Conservation (phyloP, 1,140 invertebrate species). For the Cotesia typhae region DNA sequence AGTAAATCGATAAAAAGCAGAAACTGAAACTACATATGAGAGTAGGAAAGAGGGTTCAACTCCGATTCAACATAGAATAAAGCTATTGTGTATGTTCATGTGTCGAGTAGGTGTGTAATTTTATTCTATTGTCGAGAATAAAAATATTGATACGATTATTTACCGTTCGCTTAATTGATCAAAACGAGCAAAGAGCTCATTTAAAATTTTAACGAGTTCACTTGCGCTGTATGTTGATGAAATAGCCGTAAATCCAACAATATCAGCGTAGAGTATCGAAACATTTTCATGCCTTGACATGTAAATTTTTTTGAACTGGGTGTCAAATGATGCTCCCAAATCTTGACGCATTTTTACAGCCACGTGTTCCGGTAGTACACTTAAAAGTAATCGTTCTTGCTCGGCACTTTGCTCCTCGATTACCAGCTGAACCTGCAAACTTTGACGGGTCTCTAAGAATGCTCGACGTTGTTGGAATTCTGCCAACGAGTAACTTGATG, state of each 20-base stretch:
- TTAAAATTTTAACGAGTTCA: constrained; percentile 92
- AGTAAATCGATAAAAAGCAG: constrained; percentile 32
- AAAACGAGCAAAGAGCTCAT: constrained; percentile 92
- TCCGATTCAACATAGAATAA: constrained; percentile 10
- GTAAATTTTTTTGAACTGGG: constrained; percentile 96
- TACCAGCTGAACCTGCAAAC: constrained; percentile 88
- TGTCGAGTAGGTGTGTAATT: not conserved
- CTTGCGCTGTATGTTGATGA: constrained; percentile 94
- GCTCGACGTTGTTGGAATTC: constrained; percentile 88
- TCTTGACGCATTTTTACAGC: constrained; percentile 94
- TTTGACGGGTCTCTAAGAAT: constrained; percentile 91
- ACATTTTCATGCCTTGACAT: constrained; percentile 97
- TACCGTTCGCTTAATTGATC: constrained; percentile 82
- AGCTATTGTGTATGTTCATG: constrained; percentile 5
- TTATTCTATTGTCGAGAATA: not conserved
- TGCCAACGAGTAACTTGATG: constrained; percentile 81
- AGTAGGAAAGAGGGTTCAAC: constrained; percentile 11
- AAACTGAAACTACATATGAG: constrained; percentile 25
- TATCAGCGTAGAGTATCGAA: constrained; percentile 92
- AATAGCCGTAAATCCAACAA: constrained; percentile 93
- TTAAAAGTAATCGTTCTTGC: constrained; percentile 88
- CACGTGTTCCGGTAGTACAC: constrained; percentile 93
- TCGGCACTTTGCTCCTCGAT: constrained; percentile 93
- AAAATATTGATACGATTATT: constrained; percentile 32
- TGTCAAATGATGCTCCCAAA: constrained; percentile 84